Evolutionary conservation across 2,113 vertebrate genomes (phyloP), one percentile per base, ranked within the genome.

Genomic region (Aegithalos caudatus): DNA sequence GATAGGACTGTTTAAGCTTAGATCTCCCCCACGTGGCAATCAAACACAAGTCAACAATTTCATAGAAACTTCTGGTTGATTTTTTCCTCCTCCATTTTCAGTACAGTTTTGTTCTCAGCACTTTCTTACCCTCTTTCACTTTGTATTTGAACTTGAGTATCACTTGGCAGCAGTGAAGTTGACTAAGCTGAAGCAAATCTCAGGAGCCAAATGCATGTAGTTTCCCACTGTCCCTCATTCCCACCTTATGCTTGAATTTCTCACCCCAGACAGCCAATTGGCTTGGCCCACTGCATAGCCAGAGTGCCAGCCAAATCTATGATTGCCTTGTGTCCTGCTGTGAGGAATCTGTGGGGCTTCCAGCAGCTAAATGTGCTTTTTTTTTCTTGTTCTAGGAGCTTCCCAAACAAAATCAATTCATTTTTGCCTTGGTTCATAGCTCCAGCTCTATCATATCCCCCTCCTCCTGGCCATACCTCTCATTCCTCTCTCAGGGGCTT

Each of bases 21-120:
- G 50, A 57, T 83, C 88, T 96, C 94, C 85, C 84, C 54, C 91
- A 89, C 2, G 53, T 86, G 92, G 95, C 72, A 96, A 91, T 58
- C 45, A 81, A 91, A 88, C 18, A 70, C 21, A 61, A 88, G 56
- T 72, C 50, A 74, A 21, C 24, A 1, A 53, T 69, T 91, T 81
- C 70, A 80, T 61, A 81, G 54, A 44, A 58, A 37, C 47, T 58
- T 73, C 19, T 24, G 16, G 10, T 25, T 78, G 11, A 5, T 45
- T 48, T 24, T 27, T 8, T 10, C 1, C 27, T 10, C 10, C 10
- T 69, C 6, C 6, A 29, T 73, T 92, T 88, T 69, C 72, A 31
- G 20, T 65, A 69, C 12, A 37, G 1, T 93, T 95, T 73, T 91
- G 23, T 23, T 79, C 42, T 80, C 40, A 37, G 38, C 17, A 21